Conservation (phyloP, 2,797 vertebrate genomes). For the Hyperoplus immaculatus region DNA sequence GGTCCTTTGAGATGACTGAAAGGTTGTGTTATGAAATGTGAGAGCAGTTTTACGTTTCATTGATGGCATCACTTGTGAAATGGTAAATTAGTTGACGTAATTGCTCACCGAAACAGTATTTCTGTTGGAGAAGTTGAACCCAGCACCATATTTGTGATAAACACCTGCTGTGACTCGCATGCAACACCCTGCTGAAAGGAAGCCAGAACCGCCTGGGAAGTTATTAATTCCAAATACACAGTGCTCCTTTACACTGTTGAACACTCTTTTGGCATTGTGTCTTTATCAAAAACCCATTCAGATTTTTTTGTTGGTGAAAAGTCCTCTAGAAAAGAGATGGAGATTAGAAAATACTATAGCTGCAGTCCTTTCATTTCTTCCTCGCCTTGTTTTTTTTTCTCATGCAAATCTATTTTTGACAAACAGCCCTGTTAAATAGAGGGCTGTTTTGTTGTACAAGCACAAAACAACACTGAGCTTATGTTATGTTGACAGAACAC, state of each 20-base stretch:
- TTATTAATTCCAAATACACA: conserved; percentile 24
- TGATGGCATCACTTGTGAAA: background rate
- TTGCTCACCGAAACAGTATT: background rate
- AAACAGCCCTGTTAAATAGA: conserved; percentile 20
- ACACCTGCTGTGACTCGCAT: conserved; percentile 9
- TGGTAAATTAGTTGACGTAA: background rate
- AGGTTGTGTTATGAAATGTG: no score
- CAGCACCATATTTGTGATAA: conserved; percentile 5
- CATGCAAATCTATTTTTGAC: conserved; percentile 56
- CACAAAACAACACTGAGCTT: conserved; percentile 18
- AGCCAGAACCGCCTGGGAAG: conserved; percentile 19
- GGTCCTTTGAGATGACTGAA: background rate
- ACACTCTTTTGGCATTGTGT: conserved; percentile 54
- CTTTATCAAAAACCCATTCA: conserved; percentile 34
- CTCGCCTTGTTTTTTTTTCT: conserved; percentile 29
- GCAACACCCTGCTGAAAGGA: conserved; percentile 18
- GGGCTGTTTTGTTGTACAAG: conserved; percentile 13
- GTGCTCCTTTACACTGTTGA: conserved; percentile 31
- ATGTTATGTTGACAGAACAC: conserved; percentile 26
- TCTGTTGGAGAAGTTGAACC: no score
- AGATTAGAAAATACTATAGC: conserved; percentile 26
- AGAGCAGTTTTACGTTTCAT: background rate
- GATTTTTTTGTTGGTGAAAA: conserved; percentile 27
- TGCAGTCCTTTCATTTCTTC: conserved; percentile 39
- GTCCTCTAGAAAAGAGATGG: background rate